A percentile compares a stretch with the other conserved stretches of the same genome.
phyloP scores from a whole-genome alignment of 1,140 invertebrate species.

The Proctacanthus coquilletti region DNA sequence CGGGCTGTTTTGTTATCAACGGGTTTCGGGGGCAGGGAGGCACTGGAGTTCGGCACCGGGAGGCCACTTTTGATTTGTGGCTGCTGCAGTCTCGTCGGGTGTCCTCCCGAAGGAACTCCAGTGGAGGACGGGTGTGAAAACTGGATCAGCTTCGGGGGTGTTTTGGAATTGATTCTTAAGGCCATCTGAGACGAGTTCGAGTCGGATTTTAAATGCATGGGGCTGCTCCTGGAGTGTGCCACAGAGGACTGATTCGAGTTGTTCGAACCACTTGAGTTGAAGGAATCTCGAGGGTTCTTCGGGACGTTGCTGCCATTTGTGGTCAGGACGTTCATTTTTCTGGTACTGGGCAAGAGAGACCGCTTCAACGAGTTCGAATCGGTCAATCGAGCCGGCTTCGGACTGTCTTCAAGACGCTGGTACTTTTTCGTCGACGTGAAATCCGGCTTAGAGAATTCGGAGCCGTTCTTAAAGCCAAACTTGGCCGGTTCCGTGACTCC shows the following conservation, averaged over 20 bases:
- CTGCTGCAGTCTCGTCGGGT: not conserved
- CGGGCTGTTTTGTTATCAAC: conserved; percentile 1
- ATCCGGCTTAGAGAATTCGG: not conserved
- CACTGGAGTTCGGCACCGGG: not conserved
- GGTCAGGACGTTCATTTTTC: conserved; percentile 2
- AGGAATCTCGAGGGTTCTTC: conserved; percentile 3
- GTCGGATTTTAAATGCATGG: conserved; percentile 4
- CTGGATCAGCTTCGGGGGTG: conserved; percentile 7
- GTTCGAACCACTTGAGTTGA: conserved; percentile 4
- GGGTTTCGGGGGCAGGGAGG: conserved; percentile 5
- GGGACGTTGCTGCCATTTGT: not conserved
- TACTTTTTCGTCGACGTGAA: conserved; percentile 6
- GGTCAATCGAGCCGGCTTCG: not conserved
- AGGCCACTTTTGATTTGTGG: conserved; percentile 1
- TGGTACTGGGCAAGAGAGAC: conserved; percentile 5
- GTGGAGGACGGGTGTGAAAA: not conserved
- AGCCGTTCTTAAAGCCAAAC: not conserved
- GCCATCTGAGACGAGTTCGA: conserved; percentile 2
- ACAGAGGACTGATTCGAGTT: no score
- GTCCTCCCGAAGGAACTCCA: not conserved
- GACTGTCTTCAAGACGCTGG: conserved; percentile 6
- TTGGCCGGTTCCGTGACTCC: conserved; percentile 1
- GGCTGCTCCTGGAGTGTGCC: conserved; percentile 6
- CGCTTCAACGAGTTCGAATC: not conserved
- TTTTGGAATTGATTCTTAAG: not conserved